phyloP scores from a whole-genome alignment of 2,113 vertebrate genomes.

The Thalassoma bifasciatum region DNA sequence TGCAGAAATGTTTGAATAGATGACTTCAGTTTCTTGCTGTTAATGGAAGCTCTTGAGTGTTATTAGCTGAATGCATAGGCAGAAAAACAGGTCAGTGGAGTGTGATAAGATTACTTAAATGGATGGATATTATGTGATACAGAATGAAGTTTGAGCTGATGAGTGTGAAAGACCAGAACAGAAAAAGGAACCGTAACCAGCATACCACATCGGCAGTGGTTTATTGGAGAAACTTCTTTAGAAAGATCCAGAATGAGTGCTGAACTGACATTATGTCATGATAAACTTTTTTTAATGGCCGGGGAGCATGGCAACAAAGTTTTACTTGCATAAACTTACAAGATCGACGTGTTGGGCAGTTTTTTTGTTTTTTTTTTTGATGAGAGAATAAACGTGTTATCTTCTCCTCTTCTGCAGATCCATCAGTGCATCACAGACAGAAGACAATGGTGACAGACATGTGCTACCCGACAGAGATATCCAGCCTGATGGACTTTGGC shows the following conservation, averaged over 20 bases:
- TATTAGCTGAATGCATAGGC: constrained; percentile 30
- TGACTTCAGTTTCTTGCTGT: constrained; percentile 12
- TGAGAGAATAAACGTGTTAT: not conserved
- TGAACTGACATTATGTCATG: constrained; percentile 26
- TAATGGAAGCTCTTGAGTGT: constrained; percentile 22
- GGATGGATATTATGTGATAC: not conserved
- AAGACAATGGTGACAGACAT: constrained; percentile 82
- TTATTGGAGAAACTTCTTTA: constrained; percentile 3
- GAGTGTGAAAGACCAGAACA: not conserved
- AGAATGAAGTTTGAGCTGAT: not conserved
- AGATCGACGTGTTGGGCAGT: not conserved
- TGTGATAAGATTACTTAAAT: constrained; percentile 1
- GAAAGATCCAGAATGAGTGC: not conserved
- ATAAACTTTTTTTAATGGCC: no score
- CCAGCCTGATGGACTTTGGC: constrained; percentile 84
- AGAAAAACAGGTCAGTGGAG: not conserved
- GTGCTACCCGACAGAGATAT: constrained; percentile 83
- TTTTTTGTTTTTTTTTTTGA: constrained; percentile 4
- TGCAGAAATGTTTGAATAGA: constrained; percentile 14
- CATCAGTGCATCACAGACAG: constrained; percentile 77
- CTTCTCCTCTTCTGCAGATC: constrained; percentile 65
- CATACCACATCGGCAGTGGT: not conserved
- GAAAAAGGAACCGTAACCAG: not conserved
- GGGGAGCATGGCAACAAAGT: not conserved
- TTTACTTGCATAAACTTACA: not conserved